Percentiles rank a stretch among this genome's conserved stretches.
These are phyloP conservation scores for Rhabdophis nuchalis DNA, from an alignment of 2,797 vertebrate species.

Conservation along the genomic window DNA sequence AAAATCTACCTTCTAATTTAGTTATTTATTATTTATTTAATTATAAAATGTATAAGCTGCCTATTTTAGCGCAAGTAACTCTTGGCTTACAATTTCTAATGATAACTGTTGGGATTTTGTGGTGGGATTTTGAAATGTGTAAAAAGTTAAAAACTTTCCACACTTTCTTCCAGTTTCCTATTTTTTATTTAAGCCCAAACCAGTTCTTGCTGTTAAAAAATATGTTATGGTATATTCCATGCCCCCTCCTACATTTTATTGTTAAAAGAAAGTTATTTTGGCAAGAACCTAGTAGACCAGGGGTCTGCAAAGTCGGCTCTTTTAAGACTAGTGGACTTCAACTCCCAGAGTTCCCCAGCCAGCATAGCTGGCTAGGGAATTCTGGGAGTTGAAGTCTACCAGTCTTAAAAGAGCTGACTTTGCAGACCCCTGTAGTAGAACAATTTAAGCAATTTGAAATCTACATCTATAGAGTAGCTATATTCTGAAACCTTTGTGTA, in stretches of 20 bases:
- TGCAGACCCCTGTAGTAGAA: no score
- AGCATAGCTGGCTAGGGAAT: no score
- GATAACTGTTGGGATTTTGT: background rate
- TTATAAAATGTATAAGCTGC: background rate
- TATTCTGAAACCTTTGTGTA: background rate
- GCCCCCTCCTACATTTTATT: background rate
- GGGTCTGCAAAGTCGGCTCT: no score
- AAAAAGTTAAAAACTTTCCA: background rate
- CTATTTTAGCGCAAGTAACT: background rate
- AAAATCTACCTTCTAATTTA: background rate
- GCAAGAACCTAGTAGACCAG: no score
- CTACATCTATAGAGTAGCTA: background rate
- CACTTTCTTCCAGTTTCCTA: background rate
- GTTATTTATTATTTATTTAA: background rate
- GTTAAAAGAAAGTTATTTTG: no score
- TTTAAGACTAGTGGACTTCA: no score
- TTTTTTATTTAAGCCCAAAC: background rate
- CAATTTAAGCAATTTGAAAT: background rate
- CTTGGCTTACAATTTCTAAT: background rate
- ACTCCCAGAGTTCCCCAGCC: no score
- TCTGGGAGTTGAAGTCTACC: no score
- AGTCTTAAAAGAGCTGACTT: no score
- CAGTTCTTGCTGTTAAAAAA: background rate
- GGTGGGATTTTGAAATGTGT: background rate
- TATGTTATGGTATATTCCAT: background rate